Conservation (phyloP, 1,140 invertebrate genomes). For the Hirudo medicinalis region DNA sequence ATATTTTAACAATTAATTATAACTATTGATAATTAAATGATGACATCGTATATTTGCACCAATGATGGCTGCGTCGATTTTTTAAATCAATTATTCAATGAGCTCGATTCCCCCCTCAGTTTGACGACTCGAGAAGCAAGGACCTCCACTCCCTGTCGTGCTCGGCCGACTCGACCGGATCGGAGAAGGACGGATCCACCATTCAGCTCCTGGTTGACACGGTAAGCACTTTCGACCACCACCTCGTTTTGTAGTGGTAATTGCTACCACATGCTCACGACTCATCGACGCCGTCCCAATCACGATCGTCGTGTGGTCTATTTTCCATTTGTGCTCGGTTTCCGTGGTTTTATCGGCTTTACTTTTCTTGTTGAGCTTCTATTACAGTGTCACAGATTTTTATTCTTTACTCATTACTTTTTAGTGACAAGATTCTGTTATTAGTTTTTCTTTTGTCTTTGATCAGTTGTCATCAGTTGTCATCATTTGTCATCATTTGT, state of each 20-base stretch:
- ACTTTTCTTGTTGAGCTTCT: background rate
- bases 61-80: too few species aligned
- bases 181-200: conserved; percentile 1
- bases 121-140: conserved; percentile 4
- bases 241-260: too few species aligned
- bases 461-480: background rate
- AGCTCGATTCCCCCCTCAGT: background rate
- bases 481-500: too few species aligned
- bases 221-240: too few species aligned
- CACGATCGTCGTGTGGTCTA: background rate
- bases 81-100: too few species aligned
- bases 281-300: background rate
- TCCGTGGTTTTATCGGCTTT: background rate
- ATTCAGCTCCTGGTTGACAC: background rate
- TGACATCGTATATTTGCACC: too few species aligned
- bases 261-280: too few species aligned
- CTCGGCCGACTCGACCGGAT: background rate
- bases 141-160: conserved; percentile 3
- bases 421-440: background rate
- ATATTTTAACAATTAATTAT: too few species aligned
- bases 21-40: too few species aligned
- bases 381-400: too few species aligned
- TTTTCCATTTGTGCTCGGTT: background rate
- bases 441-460: background rate
- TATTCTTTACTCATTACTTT: too few species aligned